Evolutionary conservation across 2,888 invertebrate genomes (phyloP).

Genomic region (Caenorhabditis sp.): DNA sequence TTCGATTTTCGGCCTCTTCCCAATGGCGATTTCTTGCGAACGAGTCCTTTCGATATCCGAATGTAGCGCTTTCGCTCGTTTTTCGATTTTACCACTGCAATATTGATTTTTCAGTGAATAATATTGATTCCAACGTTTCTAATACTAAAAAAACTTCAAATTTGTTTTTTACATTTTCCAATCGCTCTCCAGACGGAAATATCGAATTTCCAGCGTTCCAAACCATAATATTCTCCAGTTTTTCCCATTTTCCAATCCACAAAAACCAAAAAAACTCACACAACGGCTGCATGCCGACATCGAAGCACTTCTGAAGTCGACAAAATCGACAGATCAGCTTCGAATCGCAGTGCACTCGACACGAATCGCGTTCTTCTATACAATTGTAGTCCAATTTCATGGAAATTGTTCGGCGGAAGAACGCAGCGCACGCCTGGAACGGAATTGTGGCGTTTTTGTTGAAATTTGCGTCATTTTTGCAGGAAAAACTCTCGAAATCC

Average conservation of each 20-base stretch:
- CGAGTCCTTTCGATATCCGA: constrained; percentile 49
- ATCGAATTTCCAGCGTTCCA: no score
- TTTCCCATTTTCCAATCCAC: no score
- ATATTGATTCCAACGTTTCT: no score
- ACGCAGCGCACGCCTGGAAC: constrained; percentile 57
- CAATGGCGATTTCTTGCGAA: constrained; percentile 22
- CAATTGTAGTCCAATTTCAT: constrained; percentile 52
- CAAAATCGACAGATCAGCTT: constrained; percentile 34
- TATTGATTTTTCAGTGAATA: no score
- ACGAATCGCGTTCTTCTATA: constrained; percentile 32
- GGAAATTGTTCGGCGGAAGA: constrained; percentile 55
- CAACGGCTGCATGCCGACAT: constrained; percentile 21
- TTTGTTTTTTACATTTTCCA: no score
- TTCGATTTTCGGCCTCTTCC: neutral
- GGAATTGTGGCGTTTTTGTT: neutral
- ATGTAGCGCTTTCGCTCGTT: constrained; percentile 50
- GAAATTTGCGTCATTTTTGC: no score
- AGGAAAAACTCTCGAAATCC: no score
- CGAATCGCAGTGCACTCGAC: constrained; percentile 43
- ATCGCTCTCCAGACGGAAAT: no score
- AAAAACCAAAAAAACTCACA: constrained; percentile 23
- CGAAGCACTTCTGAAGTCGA: constrained; percentile 19
- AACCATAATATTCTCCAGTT: no score
- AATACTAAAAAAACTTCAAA: no score
- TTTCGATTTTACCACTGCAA: constrained; percentile 60